phyloP scores from a whole-genome alignment of 2,888 invertebrate species.

The Scotopteryx bipunctaria region DNA sequence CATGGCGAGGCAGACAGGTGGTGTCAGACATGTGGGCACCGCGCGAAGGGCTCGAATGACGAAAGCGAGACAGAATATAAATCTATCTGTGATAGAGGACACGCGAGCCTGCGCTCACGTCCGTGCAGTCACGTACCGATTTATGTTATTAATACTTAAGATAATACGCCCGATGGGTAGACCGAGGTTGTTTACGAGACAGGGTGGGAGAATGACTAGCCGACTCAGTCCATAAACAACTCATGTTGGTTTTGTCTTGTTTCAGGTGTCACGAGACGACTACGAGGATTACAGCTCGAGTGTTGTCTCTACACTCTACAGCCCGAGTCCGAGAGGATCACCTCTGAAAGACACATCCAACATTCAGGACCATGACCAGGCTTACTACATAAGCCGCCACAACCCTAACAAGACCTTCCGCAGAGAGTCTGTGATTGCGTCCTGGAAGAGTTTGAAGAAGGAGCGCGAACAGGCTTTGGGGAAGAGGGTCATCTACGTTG shows the following conservation, averaged over 20 bases:
- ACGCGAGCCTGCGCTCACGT: slow-evolving; percentile 43
- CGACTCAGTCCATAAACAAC: slow-evolving; percentile 37
- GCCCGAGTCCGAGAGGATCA: slow-evolving; percentile 70
- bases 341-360: slow-evolving; percentile 77
- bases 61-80: slow-evolving; percentile 50
- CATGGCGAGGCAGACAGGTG: slow-evolving; percentile 68
- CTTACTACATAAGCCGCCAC: slow-evolving; percentile 76
- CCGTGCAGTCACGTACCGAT: slow-evolving; percentile 46
- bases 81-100: slow-evolving; percentile 55
- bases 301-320: no score
- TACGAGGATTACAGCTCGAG: slow-evolving; percentile 75
- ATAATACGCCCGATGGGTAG: slow-evolving; percentile 54
- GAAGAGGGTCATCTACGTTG: slow-evolving; percentile 71
- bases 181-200: slow-evolving; percentile 45
- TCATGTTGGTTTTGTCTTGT: slow-evolving; percentile 46
- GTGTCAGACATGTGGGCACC: slow-evolving; percentile 67
- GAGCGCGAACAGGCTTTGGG: slow-evolving; percentile 77
- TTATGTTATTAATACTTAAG: slow-evolving; percentile 62
- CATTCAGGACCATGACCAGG: slow-evolving; percentile 65
- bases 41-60: slow-evolving; percentile 66
- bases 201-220: slow-evolving; percentile 24
- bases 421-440: slow-evolving; percentile 77
- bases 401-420: slow-evolving; percentile 79
- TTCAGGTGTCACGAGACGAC: slow-evolving; percentile 78
- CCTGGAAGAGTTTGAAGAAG: slow-evolving; percentile 78